phyloP scores from a whole-genome alignment of 2,113 vertebrate genomes.

The Mus pahari region DNA sequence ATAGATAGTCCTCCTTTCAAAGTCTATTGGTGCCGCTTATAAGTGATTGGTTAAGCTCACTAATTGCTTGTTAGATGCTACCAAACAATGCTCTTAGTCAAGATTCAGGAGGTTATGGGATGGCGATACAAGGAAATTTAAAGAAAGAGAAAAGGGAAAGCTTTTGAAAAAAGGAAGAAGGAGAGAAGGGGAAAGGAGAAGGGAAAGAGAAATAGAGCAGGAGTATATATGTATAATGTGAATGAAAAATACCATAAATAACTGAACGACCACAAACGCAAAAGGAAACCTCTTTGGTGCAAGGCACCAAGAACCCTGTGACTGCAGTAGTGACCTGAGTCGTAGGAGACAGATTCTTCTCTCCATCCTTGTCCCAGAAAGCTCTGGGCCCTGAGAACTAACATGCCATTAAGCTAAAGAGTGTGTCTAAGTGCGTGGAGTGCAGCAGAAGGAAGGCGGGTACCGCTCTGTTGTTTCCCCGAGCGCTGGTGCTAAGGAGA shows the following conservation, averaged over 20 bases:
- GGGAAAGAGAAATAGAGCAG: accelerated
- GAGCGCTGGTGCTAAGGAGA: background rate
- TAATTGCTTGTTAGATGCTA: background rate
- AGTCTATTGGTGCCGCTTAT: background rate
- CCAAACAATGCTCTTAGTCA: background rate
- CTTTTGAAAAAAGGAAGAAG: accelerated
- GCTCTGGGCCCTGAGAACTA: background rate
- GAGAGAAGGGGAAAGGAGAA: accelerated
- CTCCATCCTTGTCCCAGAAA: background rate
- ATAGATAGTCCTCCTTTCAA: background rate
- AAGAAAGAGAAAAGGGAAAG: no score
- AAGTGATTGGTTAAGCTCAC: conserved; percentile 33
- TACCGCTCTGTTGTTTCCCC: conserved; percentile 46
- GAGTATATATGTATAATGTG: background rate
- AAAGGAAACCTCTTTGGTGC: conserved; percentile 25
- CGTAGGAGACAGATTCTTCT: background rate
- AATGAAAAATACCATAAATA: background rate
- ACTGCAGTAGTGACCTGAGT: background rate
- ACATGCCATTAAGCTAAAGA: conserved; percentile 21
- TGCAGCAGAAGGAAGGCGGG: conserved; percentile 63
- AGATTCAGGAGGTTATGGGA: background rate
- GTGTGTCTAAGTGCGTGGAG: conserved; percentile 48
- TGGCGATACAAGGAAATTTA: background rate
- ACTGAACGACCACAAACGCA: background rate
- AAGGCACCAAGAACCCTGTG: background rate